phyloP scores from a whole-genome alignment of 2,113 vertebrate genomes.

The Vulpes ferrilata region DNA sequence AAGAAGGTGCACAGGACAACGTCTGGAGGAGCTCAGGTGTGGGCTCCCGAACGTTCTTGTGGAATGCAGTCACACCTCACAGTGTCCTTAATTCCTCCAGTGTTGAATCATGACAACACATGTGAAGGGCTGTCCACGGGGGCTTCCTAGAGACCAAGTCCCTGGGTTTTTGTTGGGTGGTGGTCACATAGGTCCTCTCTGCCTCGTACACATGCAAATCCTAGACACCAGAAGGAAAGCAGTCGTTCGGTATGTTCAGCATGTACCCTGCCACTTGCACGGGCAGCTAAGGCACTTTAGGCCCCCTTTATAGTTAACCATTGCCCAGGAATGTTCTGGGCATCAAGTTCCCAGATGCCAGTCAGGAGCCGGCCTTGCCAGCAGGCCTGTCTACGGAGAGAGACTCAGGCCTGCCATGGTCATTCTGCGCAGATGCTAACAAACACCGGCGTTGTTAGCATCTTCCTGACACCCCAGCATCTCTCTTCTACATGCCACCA shows the following conservation, averaged over 20 bases:
- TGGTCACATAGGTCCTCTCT: not conserved
- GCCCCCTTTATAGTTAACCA: not conserved
- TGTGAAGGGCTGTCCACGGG: not conserved
- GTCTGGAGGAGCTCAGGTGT: not conserved
- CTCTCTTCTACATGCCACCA: conserved; percentile 2
- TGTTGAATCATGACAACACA: rapidly evolving
- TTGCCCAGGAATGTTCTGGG: not conserved
- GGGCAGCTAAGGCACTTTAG: rapidly evolving
- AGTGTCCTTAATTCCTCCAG: not conserved
- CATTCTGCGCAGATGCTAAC: rapidly evolving
- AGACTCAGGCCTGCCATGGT: not conserved
- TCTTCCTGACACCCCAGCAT: rapidly evolving
- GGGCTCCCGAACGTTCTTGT: rapidly evolving
- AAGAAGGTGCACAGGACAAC: rapidly evolving
- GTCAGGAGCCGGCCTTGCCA: not conserved
- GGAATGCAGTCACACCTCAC: too few species aligned
- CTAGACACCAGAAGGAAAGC: not conserved
- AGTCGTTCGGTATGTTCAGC: too few species aligned
- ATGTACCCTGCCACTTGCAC: rapidly evolving
- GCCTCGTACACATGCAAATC: not conserved
- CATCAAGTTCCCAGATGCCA: not conserved
- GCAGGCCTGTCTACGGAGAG: not conserved
- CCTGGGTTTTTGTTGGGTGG: not conserved
- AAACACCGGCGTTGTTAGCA: rapidly evolving
- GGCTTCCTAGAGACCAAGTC: too few species aligned